These are phyloP conservation scores for Acanthurus lineatus DNA, from an alignment of 2,797 vertebrate genomes.

Conservation along the genomic window DNA sequence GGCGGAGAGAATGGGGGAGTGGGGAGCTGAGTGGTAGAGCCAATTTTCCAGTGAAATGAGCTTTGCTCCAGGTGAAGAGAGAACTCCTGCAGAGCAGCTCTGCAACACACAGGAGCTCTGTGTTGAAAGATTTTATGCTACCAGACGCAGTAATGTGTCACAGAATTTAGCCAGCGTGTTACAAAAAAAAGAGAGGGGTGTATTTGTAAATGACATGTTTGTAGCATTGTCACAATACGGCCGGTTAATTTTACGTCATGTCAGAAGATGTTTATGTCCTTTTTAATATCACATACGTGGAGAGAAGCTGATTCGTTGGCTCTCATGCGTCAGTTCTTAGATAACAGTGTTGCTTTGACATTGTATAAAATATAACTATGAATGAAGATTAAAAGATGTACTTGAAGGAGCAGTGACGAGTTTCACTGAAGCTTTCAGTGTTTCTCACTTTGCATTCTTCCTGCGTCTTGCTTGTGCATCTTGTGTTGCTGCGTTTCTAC, in stretches of 20 bases:
- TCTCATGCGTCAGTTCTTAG: neutral
- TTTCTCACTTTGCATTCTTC: neutral
- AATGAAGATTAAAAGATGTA: slow-evolving; percentile 15
- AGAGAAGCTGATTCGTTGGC: slow-evolving; percentile 18
- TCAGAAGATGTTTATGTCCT: slow-evolving; percentile 9
- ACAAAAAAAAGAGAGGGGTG: neutral
- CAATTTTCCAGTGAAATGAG: slow-evolving; percentile 86
- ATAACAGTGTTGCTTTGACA: neutral
- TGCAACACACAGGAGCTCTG: slow-evolving; percentile 54
- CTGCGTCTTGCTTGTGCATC: too few species aligned
- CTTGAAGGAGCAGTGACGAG: neutral
- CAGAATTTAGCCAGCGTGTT: slow-evolving; percentile 52
- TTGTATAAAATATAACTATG: neutral
- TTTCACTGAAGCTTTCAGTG: neutral
- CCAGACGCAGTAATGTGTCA: slow-evolving; percentile 60
- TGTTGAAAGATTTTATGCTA: slow-evolving; percentile 64
- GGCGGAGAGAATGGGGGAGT: slow-evolving; percentile 71
- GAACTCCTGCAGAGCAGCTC: slow-evolving; percentile 71
- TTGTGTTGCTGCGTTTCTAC: too few species aligned
- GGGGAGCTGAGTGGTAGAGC: slow-evolving; percentile 69
- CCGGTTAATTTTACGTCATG: slow-evolving; percentile 36
- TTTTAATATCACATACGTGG: slow-evolving; percentile 4
- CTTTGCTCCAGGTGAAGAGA: slow-evolving; percentile 81
- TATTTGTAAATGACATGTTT: slow-evolving; percentile 36
- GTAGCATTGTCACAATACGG: slow-evolving; percentile 16